Evolutionary conservation across 2,113 vertebrate genomes (phyloP).

Genomic region (Potamarius usumacintae): DNA sequence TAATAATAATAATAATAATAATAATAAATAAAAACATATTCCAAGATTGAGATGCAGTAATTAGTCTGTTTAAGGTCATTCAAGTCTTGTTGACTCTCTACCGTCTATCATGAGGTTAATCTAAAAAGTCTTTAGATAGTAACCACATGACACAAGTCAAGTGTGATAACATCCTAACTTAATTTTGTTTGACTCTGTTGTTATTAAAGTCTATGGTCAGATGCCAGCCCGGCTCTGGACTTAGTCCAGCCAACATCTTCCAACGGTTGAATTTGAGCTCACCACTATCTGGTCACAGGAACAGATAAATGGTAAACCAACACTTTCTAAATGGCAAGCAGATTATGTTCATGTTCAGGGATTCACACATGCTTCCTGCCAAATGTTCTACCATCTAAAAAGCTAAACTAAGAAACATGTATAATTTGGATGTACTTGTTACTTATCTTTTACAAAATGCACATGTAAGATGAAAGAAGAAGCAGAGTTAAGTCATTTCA

Average conservation of each 20-base stretch:
- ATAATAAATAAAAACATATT: too few relatives aligned
- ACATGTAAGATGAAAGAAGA: not conserved
- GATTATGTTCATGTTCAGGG: not conserved
- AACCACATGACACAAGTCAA: not conserved
- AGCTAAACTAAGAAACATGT: not conserved
- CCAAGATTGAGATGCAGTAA: not conserved
- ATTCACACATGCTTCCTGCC: conserved; percentile 8
- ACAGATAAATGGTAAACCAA: not conserved
- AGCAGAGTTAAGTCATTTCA: not conserved
- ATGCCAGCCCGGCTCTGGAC: not conserved
- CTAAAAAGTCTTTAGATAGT: not conserved
- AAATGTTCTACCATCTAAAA: not conserved
- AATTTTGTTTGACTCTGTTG: not conserved
- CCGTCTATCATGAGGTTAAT: not conserved
- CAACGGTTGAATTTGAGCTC: not conserved
- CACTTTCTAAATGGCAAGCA: not conserved
- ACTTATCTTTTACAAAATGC: not conserved
- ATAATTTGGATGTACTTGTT: not conserved
- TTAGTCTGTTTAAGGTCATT: not conserved
- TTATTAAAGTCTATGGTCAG: not conserved
- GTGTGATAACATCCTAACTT: not conserved
- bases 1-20: too few relatives aligned
- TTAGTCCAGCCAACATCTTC: not conserved
- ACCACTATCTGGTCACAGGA: not conserved
- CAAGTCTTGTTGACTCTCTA: not conserved